Percentiles rank a stretch among this genome's conserved stretches.
Evolutionary conservation across 2,888 invertebrate species (phyloP).

Genomic region (Exocentrus adspersus): DNA sequence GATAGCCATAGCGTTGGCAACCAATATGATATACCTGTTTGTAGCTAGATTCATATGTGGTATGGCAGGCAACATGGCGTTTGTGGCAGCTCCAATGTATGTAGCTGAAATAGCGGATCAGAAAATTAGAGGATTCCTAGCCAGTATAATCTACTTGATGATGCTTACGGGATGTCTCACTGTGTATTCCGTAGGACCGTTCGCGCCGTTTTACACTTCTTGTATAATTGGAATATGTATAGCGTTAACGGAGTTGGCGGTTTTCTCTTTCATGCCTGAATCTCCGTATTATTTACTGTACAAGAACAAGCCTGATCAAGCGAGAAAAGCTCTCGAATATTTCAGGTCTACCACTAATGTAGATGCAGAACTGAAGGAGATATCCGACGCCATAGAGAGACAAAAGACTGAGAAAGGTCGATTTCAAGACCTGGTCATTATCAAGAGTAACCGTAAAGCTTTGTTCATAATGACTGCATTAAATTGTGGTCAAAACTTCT

Average conservation of each 20-base stretch:
- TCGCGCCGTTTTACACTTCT: constrained; percentile 49
- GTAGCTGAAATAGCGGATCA: constrained; percentile 62
- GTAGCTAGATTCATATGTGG: constrained; percentile 59
- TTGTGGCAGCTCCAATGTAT: constrained; percentile 62
- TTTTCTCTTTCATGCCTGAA: constrained; percentile 61
- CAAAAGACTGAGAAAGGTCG: constrained; percentile 57
- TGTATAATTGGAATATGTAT: constrained; percentile 51
- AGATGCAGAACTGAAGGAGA: constrained; percentile 57
- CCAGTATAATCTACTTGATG: constrained; percentile 60
- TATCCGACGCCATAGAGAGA: constrained; percentile 54
- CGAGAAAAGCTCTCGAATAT: constrained; percentile 53
- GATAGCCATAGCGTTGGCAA: constrained; percentile 57
- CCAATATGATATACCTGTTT: constrained; percentile 54
- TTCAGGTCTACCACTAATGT: constrained; percentile 53
- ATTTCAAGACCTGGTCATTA: constrained; percentile 55
- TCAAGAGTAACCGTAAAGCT: constrained; percentile 58
- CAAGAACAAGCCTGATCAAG: constrained; percentile 54
- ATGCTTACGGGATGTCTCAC: constrained; percentile 59
- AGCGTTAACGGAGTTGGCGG: constrained; percentile 51
- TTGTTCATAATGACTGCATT: constrained; percentile 57
- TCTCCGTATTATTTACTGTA: constrained; percentile 59
- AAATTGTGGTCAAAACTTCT: constrained; percentile 60
- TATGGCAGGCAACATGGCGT: constrained; percentile 59
- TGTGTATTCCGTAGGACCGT: constrained; percentile 57
- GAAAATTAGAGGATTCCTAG: constrained; percentile 59